These are phyloP conservation scores for Pristionchus japonicus DNA, from an alignment of 2,888 invertebrate genomes.

Conservation along the genomic window DNA sequence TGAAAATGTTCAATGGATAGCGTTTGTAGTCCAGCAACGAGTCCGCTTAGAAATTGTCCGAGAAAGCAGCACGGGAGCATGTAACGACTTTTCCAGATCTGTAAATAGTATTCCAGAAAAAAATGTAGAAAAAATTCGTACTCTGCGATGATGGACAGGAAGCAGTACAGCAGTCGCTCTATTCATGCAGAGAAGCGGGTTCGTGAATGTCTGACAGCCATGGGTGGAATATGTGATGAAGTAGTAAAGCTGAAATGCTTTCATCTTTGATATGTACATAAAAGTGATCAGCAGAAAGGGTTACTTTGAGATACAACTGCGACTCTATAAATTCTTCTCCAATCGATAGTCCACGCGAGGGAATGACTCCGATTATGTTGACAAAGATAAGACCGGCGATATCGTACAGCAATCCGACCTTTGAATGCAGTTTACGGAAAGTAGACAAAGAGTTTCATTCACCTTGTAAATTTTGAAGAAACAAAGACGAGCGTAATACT, in stretches of 20 bases:
- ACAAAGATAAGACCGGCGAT: neutral
- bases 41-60: neutral
- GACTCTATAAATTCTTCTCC: neutral
- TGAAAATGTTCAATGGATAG: neutral
- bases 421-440: neutral
- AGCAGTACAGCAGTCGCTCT: neutral
- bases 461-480: neutral
- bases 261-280: too few relatives aligned
- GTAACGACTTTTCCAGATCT: neutral
- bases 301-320: neutral
- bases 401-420: neutral
- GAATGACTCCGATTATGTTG: neutral
- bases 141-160: neutral
- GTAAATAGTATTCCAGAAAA: neutral
- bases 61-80: neutral
- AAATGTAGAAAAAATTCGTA: neutral
- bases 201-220: neutral
- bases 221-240: neutral
- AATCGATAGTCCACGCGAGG: neutral
- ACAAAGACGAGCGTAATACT: neutral
- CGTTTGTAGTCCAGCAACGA: neutral
- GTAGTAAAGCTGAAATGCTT: neutral
- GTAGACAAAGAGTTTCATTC: neutral
- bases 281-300: neutral
- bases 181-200: neutral